Conservation (phyloP, 1,140 invertebrate genomes). For the Drosophila bifasciata region DNA sequence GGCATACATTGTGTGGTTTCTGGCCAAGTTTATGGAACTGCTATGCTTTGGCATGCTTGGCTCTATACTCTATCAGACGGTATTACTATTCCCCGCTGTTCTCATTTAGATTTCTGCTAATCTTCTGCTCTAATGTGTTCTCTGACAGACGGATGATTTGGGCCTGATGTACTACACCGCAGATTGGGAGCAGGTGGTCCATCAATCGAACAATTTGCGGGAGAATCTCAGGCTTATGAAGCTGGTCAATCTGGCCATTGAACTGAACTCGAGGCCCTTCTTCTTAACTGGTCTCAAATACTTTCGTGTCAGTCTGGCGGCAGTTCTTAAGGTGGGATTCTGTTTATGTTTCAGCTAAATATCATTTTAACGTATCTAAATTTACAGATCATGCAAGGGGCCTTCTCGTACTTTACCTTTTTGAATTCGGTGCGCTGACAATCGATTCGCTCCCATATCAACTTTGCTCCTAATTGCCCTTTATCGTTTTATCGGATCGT, state of each 20-base stretch:
- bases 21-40: conserved; percentile 59
- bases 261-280: conserved; percentile 67
- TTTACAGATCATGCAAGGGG: conserved; percentile 65
- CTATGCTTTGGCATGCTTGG: conserved; percentile 61
- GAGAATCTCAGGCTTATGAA: conserved; percentile 71
- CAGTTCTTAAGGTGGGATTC: conserved; percentile 60
- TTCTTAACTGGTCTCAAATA: conserved; percentile 66
- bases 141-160: conserved; percentile 58
- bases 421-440: conserved; percentile 61
- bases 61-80: conserved; percentile 58
- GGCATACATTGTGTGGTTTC: conserved; percentile 62
- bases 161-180: conserved; percentile 59
- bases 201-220: conserved; percentile 38
- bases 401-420: conserved; percentile 72
- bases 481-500: no score
- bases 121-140: neutral
- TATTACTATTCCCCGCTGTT: neutral
- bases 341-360: neutral
- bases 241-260: conserved; percentile 56
- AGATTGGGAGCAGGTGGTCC: conserved; percentile 64
- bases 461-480: no score
- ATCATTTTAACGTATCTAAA: neutral
- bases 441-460: no score
- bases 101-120: neutral
- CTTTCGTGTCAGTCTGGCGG: conserved; percentile 58